These are phyloP conservation scores for Empidonax alnorum DNA, from an alignment of 2,113 vertebrate species.

Conservation along the genomic window DNA sequence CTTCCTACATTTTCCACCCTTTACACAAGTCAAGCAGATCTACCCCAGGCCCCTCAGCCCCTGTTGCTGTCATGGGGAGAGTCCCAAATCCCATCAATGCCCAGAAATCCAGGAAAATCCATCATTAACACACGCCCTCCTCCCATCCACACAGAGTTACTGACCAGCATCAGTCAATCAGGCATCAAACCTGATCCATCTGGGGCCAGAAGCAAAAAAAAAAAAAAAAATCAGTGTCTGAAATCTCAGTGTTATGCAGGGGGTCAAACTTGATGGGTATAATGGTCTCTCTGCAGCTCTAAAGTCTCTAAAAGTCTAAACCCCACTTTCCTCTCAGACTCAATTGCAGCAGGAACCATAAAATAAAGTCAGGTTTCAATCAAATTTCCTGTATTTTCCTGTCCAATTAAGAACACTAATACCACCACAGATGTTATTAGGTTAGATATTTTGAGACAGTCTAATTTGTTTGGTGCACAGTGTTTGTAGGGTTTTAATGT, in stretches of 20 bases:
- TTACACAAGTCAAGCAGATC: not conserved
- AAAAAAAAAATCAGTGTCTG: not conserved
- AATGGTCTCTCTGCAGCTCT: not conserved
- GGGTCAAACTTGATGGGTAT: not conserved
- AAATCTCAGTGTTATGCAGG: not conserved
- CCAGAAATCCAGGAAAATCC: not conserved
- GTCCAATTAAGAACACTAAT: conserved; percentile 34
- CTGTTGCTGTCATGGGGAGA: rapidly evolving
- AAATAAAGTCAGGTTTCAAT: conserved; percentile 57
- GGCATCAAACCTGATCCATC: not conserved
- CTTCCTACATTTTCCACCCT: not conserved
- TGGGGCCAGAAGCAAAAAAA: not conserved
- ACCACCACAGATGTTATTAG: conserved; percentile 36
- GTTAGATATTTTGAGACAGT: conserved; percentile 1
- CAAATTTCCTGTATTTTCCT: conserved; percentile 55
- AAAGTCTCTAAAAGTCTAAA: not conserved
- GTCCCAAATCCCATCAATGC: not conserved
- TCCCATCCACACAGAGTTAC: not conserved
- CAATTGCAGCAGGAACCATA: conserved; percentile 56
- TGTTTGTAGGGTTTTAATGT: conserved; percentile 15
- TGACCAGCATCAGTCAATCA: not conserved
- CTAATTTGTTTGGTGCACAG: conserved; percentile 21
- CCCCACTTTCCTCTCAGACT: conserved; percentile 3
- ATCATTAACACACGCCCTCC: rapidly evolving
- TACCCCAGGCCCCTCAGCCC: not conserved